phyloP scores from a whole-genome alignment of 1,140 invertebrate genomes.

The Plutomurus gul region DNA sequence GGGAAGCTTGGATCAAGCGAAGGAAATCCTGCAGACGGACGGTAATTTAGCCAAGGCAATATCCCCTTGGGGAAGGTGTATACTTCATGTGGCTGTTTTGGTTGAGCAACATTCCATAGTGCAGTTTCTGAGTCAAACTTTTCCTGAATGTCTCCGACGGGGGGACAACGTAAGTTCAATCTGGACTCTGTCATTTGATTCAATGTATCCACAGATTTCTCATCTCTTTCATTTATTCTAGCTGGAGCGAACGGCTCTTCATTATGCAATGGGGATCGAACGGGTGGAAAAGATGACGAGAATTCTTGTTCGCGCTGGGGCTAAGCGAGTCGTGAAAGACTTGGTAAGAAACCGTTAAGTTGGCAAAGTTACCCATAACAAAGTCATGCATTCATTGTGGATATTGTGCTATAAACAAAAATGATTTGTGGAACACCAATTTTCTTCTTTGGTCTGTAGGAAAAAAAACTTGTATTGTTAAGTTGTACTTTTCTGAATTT shows the following conservation, averaged over 20 bases:
- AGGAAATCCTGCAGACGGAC: slow-evolving; percentile 61
- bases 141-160: slow-evolving; percentile 71
- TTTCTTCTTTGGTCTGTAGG: neutral
- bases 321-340: slow-evolving; percentile 79
- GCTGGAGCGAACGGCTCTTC: slow-evolving; percentile 81
- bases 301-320: slow-evolving; percentile 69
- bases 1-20: slow-evolving; percentile 66
- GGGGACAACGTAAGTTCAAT: slow-evolving; percentile 82
- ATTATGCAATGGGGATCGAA: slow-evolving; percentile 87
- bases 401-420: neutral
- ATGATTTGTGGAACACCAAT: slow-evolving; percentile 19
- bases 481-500: slow-evolving; percentile 9
- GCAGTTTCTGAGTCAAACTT: slow-evolving; percentile 70
- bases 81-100: slow-evolving; percentile 80
- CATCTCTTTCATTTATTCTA: slow-evolving; percentile 59
- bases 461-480: neutral
- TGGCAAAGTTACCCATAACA: neutral
- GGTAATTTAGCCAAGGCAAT: slow-evolving; percentile 72
- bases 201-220: too few species aligned
- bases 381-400: too few species aligned
- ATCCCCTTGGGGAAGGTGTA: slow-evolving; percentile 68
- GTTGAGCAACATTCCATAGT: slow-evolving; percentile 78
- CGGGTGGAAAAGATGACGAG: slow-evolving; percentile 76
- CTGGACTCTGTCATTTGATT: too few species aligned
- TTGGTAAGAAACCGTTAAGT: slow-evolving; percentile 63